Conservation (phyloP, 2,113 vertebrate species). For the Empidonax traillii region DNA sequence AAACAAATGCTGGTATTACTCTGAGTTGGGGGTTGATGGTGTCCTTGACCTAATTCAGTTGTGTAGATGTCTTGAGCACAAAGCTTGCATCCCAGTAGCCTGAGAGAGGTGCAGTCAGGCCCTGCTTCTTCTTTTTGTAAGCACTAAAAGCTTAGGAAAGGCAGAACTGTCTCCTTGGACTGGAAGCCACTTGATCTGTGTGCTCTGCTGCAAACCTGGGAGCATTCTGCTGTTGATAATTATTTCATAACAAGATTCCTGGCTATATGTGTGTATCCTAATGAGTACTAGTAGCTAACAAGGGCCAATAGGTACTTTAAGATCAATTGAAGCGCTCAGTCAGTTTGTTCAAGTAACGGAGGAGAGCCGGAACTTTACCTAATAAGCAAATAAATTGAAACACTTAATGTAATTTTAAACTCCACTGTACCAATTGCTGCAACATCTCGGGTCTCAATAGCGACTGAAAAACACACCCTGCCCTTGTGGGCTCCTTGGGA, state of each 20-base stretch:
- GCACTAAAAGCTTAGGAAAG: neutral
- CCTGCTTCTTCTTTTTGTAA: neutral
- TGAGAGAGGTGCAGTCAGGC: neutral
- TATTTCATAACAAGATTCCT: neutral
- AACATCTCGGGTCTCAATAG: neutral
- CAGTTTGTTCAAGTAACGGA: neutral
- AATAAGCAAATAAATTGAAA: neutral
- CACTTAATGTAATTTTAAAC: neutral
- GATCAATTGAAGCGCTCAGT: neutral
- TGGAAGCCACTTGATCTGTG: neutral
- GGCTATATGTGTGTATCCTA: neutral
- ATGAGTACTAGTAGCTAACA: neutral
- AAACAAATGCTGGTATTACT: neutral
- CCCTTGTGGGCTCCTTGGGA: neutral
- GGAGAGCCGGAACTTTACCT: neutral
- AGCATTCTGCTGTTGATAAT: neutral
- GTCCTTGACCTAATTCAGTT: neutral
- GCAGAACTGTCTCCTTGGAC: neutral
- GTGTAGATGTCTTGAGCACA: neutral
- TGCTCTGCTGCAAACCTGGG: neutral
- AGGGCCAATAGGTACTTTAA: neutral
- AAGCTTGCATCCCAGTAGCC: neutral
- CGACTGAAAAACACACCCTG: accelerated
- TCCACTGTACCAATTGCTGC: accelerated
- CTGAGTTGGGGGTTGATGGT: neutral